These are phyloP conservation scores for Micrastur ruficollis DNA, from an alignment of 2,797 vertebrate genomes.

Conservation along the genomic window DNA sequence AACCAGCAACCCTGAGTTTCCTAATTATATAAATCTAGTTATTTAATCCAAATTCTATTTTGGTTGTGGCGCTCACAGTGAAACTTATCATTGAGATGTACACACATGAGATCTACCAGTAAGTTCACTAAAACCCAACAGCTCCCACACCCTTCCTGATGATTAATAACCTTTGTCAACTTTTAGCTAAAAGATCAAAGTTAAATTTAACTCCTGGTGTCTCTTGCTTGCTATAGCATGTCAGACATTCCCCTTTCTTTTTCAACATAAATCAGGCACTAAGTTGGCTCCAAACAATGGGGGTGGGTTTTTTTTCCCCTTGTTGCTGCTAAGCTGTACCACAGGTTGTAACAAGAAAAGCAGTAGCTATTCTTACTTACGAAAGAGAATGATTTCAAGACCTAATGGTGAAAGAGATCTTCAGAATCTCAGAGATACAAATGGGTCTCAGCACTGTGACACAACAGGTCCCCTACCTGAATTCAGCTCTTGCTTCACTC, in stretches of 20 bases:
- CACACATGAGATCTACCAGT: neutral
- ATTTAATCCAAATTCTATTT: neutral
- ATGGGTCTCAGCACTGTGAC: neutral
- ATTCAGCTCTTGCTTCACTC: neutral
- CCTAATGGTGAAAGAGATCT: neutral
- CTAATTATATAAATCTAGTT: neutral
- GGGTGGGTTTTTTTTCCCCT: accelerated
- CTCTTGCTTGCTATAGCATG: neutral
- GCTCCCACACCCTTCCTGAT: neutral
- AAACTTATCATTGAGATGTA: neutral
- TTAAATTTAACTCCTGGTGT: neutral
- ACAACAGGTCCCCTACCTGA: neutral
- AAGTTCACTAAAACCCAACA: neutral
- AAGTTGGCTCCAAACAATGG: neutral
- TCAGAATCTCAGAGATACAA: neutral
- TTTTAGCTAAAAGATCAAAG: neutral
- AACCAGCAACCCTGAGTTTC: neutral
- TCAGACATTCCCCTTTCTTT: neutral
- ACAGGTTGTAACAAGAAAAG: neutral
- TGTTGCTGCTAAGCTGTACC: neutral
- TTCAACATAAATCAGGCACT: neutral
- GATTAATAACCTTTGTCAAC: neutral
- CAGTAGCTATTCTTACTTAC: neutral
- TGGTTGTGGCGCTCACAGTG: neutral
- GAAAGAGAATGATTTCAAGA: neutral